Conservation (phyloP, 2,888 invertebrate species). For the Drosophila melanosoma region DNA sequence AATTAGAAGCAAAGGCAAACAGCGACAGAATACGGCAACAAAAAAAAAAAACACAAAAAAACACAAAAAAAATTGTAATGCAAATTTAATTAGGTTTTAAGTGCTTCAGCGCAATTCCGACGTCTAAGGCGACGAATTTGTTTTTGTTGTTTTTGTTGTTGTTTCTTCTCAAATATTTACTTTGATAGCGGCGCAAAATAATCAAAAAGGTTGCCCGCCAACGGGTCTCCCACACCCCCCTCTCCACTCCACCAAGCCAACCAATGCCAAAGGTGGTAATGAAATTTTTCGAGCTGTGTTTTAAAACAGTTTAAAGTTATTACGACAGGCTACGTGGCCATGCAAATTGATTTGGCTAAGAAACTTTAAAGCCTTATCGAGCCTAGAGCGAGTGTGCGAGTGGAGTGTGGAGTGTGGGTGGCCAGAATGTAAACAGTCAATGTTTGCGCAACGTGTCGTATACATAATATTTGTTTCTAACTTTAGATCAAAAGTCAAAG, state of each 20-base stretch:
- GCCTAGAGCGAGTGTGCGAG: neutral
- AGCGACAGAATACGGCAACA: slow-evolving; percentile 33
- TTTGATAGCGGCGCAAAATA: slow-evolving; percentile 74
- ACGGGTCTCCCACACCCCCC: neutral
- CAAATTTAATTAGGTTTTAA: slow-evolving; percentile 81
- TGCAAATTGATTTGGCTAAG: slow-evolving; percentile 75
- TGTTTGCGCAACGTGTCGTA: slow-evolving; percentile 63
- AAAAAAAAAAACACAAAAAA: slow-evolving; percentile 52
- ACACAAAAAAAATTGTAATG: slow-evolving; percentile 72
- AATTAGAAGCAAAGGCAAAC: slow-evolving; percentile 66
- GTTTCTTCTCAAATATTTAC: slow-evolving; percentile 77
- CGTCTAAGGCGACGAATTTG: slow-evolving; percentile 61
- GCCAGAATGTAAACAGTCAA: slow-evolving; percentile 40
- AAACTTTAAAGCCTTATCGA: slow-evolving; percentile 60
- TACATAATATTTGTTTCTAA: slow-evolving; percentile 69
- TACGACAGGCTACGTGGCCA: slow-evolving; percentile 64
- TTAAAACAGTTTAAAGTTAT: slow-evolving; percentile 79
- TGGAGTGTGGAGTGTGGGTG: neutral
- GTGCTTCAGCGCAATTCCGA: slow-evolving; percentile 72
- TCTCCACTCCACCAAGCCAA: neutral
- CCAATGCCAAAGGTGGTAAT: slow-evolving; percentile 67
- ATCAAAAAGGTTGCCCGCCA: slow-evolving; percentile 71
- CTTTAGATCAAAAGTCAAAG: slow-evolving; percentile 61
- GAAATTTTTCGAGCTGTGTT: slow-evolving; percentile 78
- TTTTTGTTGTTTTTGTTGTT: slow-evolving; percentile 37